These are phyloP conservation scores for Paguma larvata DNA, from an alignment of 2,797 vertebrate species.

Conservation along the genomic window DNA sequence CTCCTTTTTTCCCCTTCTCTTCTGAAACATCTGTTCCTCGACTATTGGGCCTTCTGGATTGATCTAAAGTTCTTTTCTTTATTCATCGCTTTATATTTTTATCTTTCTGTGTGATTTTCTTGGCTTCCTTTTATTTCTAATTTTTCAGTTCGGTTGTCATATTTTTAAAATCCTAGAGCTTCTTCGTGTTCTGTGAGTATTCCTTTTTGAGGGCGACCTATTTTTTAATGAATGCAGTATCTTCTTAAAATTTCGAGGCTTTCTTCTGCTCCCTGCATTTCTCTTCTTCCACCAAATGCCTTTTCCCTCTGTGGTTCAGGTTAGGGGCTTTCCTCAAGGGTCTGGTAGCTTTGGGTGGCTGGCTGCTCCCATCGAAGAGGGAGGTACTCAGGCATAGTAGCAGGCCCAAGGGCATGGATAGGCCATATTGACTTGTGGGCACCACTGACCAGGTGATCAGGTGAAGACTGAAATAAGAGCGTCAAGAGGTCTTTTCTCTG, in stretches of 20 bases:
- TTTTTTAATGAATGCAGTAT: neutral
- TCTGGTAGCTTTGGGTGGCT: neutral
- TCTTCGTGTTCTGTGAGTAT: slow-evolving; percentile 21
- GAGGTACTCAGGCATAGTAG: neutral
- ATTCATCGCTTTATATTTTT: slow-evolving; percentile 17
- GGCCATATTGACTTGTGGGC: neutral
- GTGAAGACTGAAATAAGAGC: neutral
- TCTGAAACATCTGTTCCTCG: neutral
- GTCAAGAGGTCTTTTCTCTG: neutral
- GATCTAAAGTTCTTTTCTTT: neutral
- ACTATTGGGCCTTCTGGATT: neutral
- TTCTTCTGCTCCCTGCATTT: slow-evolving; percentile 9
- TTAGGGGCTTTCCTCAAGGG: neutral
- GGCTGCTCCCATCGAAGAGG: neutral
- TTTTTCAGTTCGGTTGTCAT: slow-evolving; percentile 5
- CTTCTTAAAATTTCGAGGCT: neutral
- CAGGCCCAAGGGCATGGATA: neutral
- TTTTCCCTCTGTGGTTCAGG: neutral
- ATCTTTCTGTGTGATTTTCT: slow-evolving; percentile 57
- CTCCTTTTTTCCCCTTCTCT: neutral
- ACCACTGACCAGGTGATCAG: neutral
- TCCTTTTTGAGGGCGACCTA: neutral
- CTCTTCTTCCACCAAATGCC: neutral
- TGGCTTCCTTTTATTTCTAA: neutral
- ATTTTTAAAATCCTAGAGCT: slow-evolving; percentile 1